Conservation (phyloP, 2,113 vertebrate genomes). For the Atlantisia rogersi region DNA sequence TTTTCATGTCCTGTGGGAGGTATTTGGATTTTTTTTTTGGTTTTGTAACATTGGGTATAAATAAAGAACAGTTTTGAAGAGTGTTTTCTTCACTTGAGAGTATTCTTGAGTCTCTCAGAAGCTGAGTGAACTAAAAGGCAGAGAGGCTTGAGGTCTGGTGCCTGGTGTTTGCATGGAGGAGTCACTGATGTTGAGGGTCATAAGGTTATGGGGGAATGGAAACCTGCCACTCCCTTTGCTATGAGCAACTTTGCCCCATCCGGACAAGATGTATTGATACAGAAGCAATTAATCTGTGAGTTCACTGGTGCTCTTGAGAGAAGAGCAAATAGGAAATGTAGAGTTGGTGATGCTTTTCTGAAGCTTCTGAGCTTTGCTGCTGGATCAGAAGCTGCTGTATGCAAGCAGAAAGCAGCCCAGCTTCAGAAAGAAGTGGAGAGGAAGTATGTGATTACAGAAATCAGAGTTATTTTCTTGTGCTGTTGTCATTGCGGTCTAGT, state of each 20-base stretch:
- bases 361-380: not conserved
- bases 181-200: not conserved
- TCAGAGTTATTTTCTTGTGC: not conserved
- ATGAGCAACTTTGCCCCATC: not conserved
- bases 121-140: not conserved
- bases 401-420: not conserved
- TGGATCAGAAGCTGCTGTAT: not conserved
- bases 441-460: not conserved
- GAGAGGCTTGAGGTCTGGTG: not conserved
- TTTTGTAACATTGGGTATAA: not conserved
- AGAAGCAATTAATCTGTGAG: not conserved
- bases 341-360: not conserved
- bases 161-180: not conserved
- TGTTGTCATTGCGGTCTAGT: not conserved
- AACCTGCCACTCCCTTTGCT: not conserved
- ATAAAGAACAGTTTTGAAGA: conserved; percentile 45
- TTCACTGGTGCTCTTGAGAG: not conserved
- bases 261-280: not conserved
- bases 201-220: not conserved
- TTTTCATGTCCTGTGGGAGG: not conserved
- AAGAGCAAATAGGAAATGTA: not conserved
- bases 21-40: not conserved
- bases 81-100: not conserved
- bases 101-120: not conserved
- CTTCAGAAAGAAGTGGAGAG: not conserved